Conservation (phyloP, 2,113 vertebrate genomes). For the Ailuropoda melanoleuca region DNA sequence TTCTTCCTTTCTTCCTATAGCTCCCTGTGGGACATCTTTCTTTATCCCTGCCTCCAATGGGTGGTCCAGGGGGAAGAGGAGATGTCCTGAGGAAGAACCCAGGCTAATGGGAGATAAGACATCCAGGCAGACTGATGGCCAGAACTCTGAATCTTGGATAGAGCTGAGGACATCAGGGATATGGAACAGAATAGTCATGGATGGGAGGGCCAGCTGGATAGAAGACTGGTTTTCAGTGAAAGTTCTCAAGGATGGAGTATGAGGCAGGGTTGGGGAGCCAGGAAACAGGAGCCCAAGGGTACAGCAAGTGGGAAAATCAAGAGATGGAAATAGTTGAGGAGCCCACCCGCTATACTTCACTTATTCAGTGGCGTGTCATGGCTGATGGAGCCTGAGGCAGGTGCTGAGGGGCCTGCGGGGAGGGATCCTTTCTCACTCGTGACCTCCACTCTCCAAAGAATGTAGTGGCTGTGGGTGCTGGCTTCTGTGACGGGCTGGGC, state of each 20-base stretch:
- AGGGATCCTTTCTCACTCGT: not conserved
- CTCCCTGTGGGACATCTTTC: not conserved
- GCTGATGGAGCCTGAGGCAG: not conserved
- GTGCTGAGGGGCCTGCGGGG: not conserved
- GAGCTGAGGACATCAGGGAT: not conserved
- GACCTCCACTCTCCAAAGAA: conserved; percentile 85
- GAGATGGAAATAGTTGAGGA: not conserved
- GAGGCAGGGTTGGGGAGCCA: not conserved
- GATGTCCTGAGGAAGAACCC: not conserved
- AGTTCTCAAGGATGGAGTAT: not conserved
- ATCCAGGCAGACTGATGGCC: not conserved
- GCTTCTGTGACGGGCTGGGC: conserved; percentile 96
- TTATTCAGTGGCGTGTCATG: not conserved
- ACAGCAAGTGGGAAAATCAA: not conserved
- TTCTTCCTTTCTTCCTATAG: not conserved
- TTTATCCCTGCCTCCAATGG: not conserved
- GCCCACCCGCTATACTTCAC: not conserved
- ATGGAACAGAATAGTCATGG: not conserved
- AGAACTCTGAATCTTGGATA: not conserved
- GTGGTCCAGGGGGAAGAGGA: not conserved
- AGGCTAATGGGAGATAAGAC: not conserved
- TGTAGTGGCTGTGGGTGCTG: conserved; percentile 94
- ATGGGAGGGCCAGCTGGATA: not conserved
- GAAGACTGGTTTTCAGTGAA: conserved; percentile 19
- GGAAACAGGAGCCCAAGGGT: not conserved